These are phyloP conservation scores for Gryllus longicercus DNA, from an alignment of 2,888 invertebrate species.

Conservation along the genomic window DNA sequence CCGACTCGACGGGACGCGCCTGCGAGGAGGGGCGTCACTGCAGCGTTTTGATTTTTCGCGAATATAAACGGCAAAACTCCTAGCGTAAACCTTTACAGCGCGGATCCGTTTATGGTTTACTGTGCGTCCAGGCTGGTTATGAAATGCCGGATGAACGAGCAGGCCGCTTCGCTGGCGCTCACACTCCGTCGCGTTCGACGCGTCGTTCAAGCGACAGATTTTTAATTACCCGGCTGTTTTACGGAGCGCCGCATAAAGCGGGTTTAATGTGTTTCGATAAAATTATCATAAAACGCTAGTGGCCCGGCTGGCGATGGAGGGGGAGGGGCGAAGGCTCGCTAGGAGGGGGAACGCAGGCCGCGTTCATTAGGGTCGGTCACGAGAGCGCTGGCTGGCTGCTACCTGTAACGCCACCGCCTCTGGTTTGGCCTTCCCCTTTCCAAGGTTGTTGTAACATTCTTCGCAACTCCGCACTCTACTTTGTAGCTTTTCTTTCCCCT, in stretches of 20 bases:
- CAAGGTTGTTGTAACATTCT: too few species aligned
- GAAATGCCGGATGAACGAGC: neutral
- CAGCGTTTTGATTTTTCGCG: too few species aligned
- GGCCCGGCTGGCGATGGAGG: neutral
- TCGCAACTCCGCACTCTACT: too few species aligned
- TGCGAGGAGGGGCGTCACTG: too few species aligned
- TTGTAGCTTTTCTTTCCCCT: too few species aligned
- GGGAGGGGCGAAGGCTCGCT: neutral
- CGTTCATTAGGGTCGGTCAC: neutral
- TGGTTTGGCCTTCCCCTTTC: too few species aligned
- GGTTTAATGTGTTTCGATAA: conserved; percentile 9
- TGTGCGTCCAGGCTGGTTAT: neutral
- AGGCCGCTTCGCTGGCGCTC: too few species aligned
- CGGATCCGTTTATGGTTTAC: neutral
- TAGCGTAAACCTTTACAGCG: neutral
- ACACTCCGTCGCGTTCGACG: neutral
- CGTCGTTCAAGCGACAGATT: conserved; percentile 17
- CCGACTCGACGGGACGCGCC: too few species aligned
- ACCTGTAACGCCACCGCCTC: too few species aligned
- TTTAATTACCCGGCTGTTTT: conserved; percentile 6
- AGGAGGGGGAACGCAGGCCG: too few species aligned
- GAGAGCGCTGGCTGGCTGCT: neutral
- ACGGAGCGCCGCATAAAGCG: neutral
- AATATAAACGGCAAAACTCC: neutral
- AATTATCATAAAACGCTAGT: neutral